Evolutionary conservation across 2,113 vertebrate genomes (phyloP).

Genomic region (Pedionomus torquatus): DNA sequence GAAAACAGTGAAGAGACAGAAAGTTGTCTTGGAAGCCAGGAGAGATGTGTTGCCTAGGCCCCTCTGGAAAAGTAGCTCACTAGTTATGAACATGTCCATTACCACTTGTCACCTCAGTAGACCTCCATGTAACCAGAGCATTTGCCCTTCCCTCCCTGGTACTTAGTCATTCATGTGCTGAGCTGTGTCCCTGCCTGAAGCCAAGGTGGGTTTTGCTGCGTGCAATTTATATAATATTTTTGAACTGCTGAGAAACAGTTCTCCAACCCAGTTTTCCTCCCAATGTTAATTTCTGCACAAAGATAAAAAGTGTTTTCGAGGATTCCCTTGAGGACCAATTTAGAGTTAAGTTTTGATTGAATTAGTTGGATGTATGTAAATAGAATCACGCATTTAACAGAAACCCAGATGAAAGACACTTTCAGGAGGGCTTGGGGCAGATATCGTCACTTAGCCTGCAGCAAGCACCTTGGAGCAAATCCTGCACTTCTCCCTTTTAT

Average conservation of each 20-base stretch:
- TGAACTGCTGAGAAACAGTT: background rate
- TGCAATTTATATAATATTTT: background rate
- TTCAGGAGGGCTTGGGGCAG: conserved; percentile 4
- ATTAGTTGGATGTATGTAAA: conserved; percentile 64
- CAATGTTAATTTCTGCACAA: conserved; percentile 24
- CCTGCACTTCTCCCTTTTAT: background rate
- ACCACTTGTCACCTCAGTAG: background rate
- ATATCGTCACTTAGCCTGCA: background rate
- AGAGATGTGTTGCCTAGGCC: background rate
- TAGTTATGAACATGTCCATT: background rate
- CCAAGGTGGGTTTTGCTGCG: background rate
- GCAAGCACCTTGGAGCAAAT: conserved; percentile 21
- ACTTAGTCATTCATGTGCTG: background rate
- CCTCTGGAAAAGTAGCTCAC: background rate
- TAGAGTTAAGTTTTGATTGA: conserved; percentile 63
- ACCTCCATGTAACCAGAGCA: background rate
- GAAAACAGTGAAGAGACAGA: background rate
- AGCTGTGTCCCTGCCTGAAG: background rate
- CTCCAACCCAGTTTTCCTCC: conserved; percentile 22
- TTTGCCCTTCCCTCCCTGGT: background rate
- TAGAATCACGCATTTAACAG: conserved; percentile 10
- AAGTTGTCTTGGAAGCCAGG: background rate
- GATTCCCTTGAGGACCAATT: conserved; percentile 61
- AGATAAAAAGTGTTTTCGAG: conserved; percentile 49
- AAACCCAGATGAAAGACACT: conserved; percentile 44